These are phyloP conservation scores for Netelia inedita DNA, from an alignment of 2,888 invertebrate species.

Conservation along the genomic window DNA sequence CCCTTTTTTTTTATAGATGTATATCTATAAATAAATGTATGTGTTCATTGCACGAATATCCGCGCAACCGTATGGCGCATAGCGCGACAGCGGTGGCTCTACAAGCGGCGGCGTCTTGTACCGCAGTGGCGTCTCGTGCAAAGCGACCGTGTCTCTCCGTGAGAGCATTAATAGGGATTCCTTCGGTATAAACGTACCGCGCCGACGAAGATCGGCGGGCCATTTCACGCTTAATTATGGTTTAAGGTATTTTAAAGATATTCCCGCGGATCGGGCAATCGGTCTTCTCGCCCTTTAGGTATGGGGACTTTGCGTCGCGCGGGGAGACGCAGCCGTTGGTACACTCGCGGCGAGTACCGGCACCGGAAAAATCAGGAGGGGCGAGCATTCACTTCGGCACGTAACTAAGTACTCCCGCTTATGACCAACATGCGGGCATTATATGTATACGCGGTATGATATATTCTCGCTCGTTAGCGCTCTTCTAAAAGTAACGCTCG, in stretches of 20 bases:
- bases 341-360: not conserved
- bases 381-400: constrained; percentile 50
- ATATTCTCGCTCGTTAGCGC: constrained; percentile 60
- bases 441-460: constrained; percentile 20
- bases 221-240: constrained; percentile 69
- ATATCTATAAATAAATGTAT: not conserved
- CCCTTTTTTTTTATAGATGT: not conserved
- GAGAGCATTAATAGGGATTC: constrained; percentile 63
- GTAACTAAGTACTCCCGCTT: constrained; percentile 65
- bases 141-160: constrained; percentile 39
- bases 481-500: constrained; percentile 56
- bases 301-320: constrained; percentile 4
- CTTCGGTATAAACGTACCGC: constrained; percentile 60
- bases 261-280: constrained; percentile 65
- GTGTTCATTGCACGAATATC: not conserved
- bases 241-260: constrained; percentile 64
- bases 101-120: constrained; percentile 33
- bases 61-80: constrained; percentile 35
- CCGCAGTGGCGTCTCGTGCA: constrained; percentile 25
- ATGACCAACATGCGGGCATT: constrained; percentile 40
- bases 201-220: constrained; percentile 63
- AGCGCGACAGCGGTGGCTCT: constrained; percentile 58
- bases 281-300: constrained; percentile 53
- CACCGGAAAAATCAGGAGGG: constrained; percentile 49
- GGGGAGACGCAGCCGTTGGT: not conserved